Evolutionary conservation across 2,797 vertebrate genomes (phyloP), one percentile per base, ranked within the genome.

Genomic region (Rhinophrynus dorsalis): DNA sequence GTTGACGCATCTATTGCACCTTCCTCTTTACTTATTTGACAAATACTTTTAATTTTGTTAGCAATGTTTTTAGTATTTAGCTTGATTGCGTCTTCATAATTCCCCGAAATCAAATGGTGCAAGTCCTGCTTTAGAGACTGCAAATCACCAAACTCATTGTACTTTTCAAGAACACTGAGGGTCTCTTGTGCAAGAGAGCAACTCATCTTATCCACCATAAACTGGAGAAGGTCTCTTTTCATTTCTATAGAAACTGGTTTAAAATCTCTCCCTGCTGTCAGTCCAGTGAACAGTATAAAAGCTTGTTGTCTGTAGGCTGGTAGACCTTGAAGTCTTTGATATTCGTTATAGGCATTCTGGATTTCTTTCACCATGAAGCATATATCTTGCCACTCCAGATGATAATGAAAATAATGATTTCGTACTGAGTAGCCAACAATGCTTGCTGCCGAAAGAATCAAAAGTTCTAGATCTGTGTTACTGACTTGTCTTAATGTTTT

Each of bases 371-470:
- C 6, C 66, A 89, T 30, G 30, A 80, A 83, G 15, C 40, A 35
- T 50, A 86, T 54, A 26, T 88, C 84, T 6, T 77, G 15, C 21
- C 2, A 66, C 0, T 79, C 81, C 1, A 88, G 79, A 9, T 77
- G 72, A 67, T 37, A 20, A 3, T 30, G 77, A 45, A 90, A 88
- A 56, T 15, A 76, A 24, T 61, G 63, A 0, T 60, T 26, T 50
- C 8, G 54, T 15, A 23, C 15, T 2, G 54, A 47, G 47, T 87
- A 89, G 0, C 86, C 85, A 2, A 1, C 7, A 13, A 64, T 77
- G 64, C 32, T 68, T 0, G 4, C 80, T 61, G 82, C 74, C 11
- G 73, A 75, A 24, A 85, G 74, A 51, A 89, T 27, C 64, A 90
- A 21, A 0, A 87, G 11, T 1, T 80, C 52, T 13, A 5, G 20